Evolutionary conservation across 2,888 invertebrate genomes (phyloP).

Genomic region (Cryptocheilus praepositus): DNA sequence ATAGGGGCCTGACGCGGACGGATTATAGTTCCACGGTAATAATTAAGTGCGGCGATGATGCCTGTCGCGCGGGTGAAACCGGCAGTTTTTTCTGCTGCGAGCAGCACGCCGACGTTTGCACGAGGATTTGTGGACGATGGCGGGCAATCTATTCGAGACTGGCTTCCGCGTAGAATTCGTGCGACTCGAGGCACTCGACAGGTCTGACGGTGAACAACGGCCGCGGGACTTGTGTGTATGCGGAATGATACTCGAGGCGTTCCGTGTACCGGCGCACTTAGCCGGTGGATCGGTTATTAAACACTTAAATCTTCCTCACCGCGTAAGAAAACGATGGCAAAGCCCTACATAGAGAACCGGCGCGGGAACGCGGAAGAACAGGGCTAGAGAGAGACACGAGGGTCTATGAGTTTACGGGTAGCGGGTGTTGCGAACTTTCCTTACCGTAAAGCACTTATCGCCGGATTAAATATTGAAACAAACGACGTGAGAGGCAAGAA

Average conservation of each 20-base stretch:
- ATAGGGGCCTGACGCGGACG: slow-evolving; percentile 1
- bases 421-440: background rate
- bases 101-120: background rate
- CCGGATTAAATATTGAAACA: slow-evolving; percentile 1
- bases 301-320: slow-evolving; percentile 60
- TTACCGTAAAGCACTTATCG: too few species aligned
- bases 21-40: too few species aligned
- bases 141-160: slow-evolving; percentile 11
- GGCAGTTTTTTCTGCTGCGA: background rate
- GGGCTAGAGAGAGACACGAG: slow-evolving; percentile 14
- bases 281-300: slow-evolving; percentile 58
- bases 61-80: background rate
- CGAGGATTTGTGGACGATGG: slow-evolving; percentile 20
- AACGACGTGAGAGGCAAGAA: slow-evolving; percentile 1
- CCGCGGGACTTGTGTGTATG: too few species aligned
- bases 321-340: too few species aligned
- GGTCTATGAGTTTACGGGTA: background rate
- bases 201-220: slow-evolving; percentile 16
- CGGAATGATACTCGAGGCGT: too few species aligned
- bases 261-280: slow-evolving; percentile 25
- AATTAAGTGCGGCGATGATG: slow-evolving; percentile 5
- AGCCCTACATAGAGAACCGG: background rate
- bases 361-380: background rate
- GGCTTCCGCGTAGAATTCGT: slow-evolving; percentile 1
- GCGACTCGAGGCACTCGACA: slow-evolving; percentile 20